Base-by-base conservation (phyloP, 2,888 invertebrate genomes). In the Pristionchus exspectatus region DNA sequence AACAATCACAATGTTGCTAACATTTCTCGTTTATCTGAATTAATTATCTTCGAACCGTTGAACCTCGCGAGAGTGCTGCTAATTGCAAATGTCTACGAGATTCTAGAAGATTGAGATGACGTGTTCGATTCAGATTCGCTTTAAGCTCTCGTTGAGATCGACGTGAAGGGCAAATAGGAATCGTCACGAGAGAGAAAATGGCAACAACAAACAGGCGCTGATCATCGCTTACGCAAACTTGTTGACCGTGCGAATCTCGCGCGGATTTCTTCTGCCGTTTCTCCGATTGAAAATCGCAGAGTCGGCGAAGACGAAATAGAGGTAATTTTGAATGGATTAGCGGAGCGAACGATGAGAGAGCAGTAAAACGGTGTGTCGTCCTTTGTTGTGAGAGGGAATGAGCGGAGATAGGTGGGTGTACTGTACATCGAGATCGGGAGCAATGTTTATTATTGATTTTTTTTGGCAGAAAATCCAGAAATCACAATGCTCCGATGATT, bases 251-350 rank as follows among this genome's bases (percentile, higher is more conserved):
- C 21, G 5, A 59, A 24, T 59, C 59, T 2, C 56, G 59, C 59
- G 1, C 16, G 59, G 59, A 59, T 59, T 59, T 18, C 59, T 59
- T 59, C 3, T 30, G 30, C 14, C 69, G 69, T 69, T 69, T 30
- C 30, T 33, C 69, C 69, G 69, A 69, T 69, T 33, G 69, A 5
- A 10, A 33, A 69, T 69, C 69, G 66, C 2, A 2, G 30, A 72
- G 33, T 27, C 30, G 38, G 38, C 38, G 74, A 38, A 74, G 38
- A 18, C 2, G 66, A 66, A 66, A 33, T 50, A n/a, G n/a, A 63
- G 63, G 63, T n/a, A 24, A 63, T 72, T 72, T 74, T 74, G 33
- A 74, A 74, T 74, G 74, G 74, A 74, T 74, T 74, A 74, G 33
- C 9, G 38, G 10, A 5, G 5, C 38, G 74, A 74, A 38, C 38